Percentiles rank a stretch among this genome's conserved stretches.
Conservation (phyloP, 2,888 invertebrate genomes). For the Oligia fasciuncula region DNA sequence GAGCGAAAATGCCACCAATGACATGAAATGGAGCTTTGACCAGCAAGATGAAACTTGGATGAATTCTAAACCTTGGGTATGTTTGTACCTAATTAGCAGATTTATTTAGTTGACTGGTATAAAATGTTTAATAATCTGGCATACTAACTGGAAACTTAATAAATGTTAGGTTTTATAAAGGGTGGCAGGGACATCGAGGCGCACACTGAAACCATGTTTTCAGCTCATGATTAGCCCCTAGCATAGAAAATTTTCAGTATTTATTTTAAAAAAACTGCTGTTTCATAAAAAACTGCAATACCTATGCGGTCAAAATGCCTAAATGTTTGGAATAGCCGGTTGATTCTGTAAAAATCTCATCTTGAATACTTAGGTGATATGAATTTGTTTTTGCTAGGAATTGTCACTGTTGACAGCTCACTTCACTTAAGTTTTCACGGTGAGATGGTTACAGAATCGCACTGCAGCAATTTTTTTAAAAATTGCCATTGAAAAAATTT, state of each 20-base stretch:
- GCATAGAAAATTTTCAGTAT: no score
- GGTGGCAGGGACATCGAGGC: not conserved
- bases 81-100: slow-evolving; percentile 52
- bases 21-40: slow-evolving; percentile 83
- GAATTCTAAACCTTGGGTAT: slow-evolving; percentile 89
- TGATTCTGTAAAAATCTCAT: no score
- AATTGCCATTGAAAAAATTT: no score
- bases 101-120: slow-evolving; percentile 39
- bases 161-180: not conserved
- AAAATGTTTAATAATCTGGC: not conserved
- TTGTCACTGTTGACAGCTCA: no score
- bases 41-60: slow-evolving; percentile 84
- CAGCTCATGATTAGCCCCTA: not conserved
- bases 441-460: no score
- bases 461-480: not conserved
- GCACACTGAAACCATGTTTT: not conserved
- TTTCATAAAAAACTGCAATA: not conserved
- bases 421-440: no score
- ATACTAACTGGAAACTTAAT: not conserved
- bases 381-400: no score
- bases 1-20: slow-evolving; percentile 77
- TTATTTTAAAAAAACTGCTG: not conserved
- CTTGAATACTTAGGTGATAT: no score
- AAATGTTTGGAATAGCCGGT: not conserved
- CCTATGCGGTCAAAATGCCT: not conserved